Evolutionary conservation across 2,797 vertebrate genomes (phyloP), one percentile per base, ranked within the genome.

Genomic region (Rachycentron canadum): DNA sequence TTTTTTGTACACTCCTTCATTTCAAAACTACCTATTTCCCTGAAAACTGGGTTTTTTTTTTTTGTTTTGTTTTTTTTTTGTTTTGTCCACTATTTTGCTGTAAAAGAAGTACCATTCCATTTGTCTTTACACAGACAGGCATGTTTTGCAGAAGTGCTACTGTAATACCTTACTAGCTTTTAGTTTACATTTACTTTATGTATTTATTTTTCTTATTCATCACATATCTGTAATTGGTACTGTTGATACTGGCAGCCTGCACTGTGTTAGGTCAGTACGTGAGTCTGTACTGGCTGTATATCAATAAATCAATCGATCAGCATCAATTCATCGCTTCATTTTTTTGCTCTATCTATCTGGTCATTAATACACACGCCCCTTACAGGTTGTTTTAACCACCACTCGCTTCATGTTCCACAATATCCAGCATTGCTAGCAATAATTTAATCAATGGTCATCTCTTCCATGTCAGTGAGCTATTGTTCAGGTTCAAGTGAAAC

Each of bases 241-340:
- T 52, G 21, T 34, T 72, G 16, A 26, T 67, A 38, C 28, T 60
- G 38, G 23, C 53, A 41, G 69, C 25, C 32, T 79, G 72, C n/a
- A 25, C 64, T 38, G 57, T 67, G 26, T 63, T 66, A 49, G 60
- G 28, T 70, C 43, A 72, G 53, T 45, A 40, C 6, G 4, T 57
- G 38, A 70, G 30, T 79, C 52, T 88, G 70, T 81, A 61, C 71
- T 64, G 57, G 61, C 56, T 69, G 34, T 55, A 52, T 69, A 78
- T 85, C 67, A 93, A 89, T 92, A 92, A 94, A 93, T 47, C 50
- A 32, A 50, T 79, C 50, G 16, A 66, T 55, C 53, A 66, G 45
- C 38, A 67, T 73, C 40, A 73, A 52, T 1, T 25, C 8, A n/a
- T 61, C 55, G 23, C 26, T 69, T 32, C 32, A 32, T 32, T 59